These are phyloP conservation scores for Triplophysa yarkandensis DNA, from an alignment of 2,797 vertebrate genomes.

Conservation along the genomic window DNA sequence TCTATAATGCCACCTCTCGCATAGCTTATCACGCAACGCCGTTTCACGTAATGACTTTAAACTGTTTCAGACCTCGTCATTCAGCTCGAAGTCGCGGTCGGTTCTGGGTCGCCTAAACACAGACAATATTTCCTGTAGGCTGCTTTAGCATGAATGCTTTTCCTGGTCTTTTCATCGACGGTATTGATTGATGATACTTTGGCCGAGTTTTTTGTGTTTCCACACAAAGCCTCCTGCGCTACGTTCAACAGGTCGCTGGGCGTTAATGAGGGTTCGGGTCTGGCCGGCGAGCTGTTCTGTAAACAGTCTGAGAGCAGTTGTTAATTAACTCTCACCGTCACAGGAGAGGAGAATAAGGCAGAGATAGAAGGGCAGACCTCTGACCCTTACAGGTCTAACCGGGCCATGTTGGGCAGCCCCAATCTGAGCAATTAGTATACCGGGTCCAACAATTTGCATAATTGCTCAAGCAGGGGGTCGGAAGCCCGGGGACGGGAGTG, in stretches of 20 bases:
- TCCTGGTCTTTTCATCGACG: conserved; percentile 12
- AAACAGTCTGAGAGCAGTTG: conserved; percentile 50
- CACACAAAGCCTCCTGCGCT: conserved; percentile 4
- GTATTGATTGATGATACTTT: conserved; percentile 25
- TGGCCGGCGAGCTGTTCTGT: conserved; percentile 57
- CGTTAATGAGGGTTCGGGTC: conserved; percentile 73
- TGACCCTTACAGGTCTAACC: conserved; percentile 53
- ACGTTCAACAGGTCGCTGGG: conserved; percentile 25
- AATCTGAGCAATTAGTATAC: conserved; percentile 79
- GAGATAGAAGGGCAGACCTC: conserved; percentile 40
- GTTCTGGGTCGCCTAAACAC: conserved; percentile 15
- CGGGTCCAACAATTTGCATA: conserved; percentile 80
- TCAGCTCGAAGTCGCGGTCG: conserved; percentile 7
- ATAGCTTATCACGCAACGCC: conserved; percentile 61
- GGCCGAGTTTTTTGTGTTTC: background rate
- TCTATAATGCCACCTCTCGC: conserved; percentile 18
- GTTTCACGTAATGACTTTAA: conserved; percentile 36
- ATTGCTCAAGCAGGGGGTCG: conserved; percentile 75
- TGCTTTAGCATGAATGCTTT: conserved; percentile 17
- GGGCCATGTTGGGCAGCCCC: conserved; percentile 71
- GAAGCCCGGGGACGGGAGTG: conserved; percentile 21
- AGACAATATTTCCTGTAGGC: conserved; percentile 34
- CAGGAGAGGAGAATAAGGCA: conserved; percentile 52
- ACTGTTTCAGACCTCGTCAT: conserved; percentile 26
- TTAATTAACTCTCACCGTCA: conserved; percentile 58